Evolutionary conservation across 2,888 invertebrate species (phyloP).

Genomic region (Bimastos eiseni): DNA sequence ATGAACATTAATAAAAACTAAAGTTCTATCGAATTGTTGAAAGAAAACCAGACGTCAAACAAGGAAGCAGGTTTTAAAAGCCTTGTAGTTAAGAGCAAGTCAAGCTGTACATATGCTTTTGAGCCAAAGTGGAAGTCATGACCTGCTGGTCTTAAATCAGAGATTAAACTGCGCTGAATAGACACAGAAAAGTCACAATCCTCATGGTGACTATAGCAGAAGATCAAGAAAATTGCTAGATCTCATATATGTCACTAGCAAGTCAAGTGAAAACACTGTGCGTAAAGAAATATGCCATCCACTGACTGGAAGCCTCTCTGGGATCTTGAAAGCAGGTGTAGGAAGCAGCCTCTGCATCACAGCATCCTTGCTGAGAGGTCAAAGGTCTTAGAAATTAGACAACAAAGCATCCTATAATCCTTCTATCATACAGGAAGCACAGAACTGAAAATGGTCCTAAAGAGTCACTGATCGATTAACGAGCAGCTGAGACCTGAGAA

Average conservation of each 20-base stretch:
- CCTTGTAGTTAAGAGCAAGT: not conserved
- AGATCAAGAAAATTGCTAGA: not conserved
- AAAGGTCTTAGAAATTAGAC: not conserved
- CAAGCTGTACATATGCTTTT: too few relatives aligned
- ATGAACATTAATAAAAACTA: not conserved
- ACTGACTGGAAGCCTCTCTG: not conserved
- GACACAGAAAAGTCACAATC: not conserved
- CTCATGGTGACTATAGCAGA: not conserved
- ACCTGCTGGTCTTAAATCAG: not conserved
- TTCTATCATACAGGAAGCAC: not conserved
- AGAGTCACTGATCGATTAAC: not conserved
- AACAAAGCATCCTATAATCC: not conserved
- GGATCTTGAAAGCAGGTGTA: not conserved
- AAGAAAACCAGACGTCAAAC: slow-evolving; percentile 13
- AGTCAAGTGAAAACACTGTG: not conserved
- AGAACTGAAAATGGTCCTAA: not conserved
- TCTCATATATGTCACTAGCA: too few relatives aligned
- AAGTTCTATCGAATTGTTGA: not conserved
- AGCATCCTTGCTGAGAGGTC: not conserved
- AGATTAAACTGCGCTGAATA: not conserved
- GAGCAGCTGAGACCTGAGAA: not conserved
- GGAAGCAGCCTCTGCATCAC: not conserved
- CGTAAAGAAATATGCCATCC: not conserved
- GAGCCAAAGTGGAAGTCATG: not conserved
- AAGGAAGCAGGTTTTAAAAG: not conserved